phyloP scores from a whole-genome alignment of 2,113 vertebrate genomes.

The Odocoileus hemionus region DNA sequence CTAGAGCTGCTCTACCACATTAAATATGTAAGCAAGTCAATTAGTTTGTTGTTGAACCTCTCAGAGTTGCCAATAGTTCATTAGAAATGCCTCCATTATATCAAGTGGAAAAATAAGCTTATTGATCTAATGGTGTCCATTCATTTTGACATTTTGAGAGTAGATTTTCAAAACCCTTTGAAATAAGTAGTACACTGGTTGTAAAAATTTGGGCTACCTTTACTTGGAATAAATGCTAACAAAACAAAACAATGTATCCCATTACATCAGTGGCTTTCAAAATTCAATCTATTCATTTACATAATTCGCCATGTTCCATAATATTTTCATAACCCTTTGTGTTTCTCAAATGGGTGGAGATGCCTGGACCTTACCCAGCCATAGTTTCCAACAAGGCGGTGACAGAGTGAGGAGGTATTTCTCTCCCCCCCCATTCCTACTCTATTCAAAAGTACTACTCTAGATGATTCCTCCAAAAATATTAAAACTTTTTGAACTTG shows the following conservation, averaged over 20 bases:
- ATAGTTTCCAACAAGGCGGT: background rate
- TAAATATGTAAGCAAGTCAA: background rate
- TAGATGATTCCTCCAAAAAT: background rate
- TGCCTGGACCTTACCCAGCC: background rate
- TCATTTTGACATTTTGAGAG: background rate
- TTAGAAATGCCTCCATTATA: background rate
- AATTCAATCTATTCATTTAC: background rate
- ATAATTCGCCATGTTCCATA: background rate
- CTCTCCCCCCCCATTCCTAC: background rate
- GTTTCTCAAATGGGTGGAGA: background rate
- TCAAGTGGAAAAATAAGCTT: background rate
- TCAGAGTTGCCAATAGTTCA: background rate
- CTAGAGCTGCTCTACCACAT: background rate
- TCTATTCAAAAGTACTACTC: background rate
- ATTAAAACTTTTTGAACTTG: background rate
- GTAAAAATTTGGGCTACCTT: background rate
- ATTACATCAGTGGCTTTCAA: background rate
- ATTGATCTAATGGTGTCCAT: background rate
- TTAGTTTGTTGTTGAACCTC: background rate
- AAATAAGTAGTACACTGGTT: background rate
- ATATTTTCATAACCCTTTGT: background rate
- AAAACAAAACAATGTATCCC: background rate
- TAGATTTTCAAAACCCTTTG: background rate
- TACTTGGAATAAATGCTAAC: background rate
- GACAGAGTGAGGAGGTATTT: background rate